Evolutionary conservation across 2,888 invertebrate species (phyloP), one percentile per base, ranked within the genome.

Genomic region (Eremobia ochroleuca): DNA sequence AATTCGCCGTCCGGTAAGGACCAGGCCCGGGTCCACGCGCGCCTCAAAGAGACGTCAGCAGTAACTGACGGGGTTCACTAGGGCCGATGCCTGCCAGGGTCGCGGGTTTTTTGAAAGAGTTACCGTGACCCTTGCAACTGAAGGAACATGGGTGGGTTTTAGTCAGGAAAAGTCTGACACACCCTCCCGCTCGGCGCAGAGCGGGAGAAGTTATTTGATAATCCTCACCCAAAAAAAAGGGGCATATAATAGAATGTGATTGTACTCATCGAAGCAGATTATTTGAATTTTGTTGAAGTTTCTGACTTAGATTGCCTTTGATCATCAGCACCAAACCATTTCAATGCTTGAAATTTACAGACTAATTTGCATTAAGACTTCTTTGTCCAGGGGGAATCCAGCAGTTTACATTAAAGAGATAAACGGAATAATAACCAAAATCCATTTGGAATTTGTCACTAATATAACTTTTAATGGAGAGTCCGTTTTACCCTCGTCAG

Each of bases 391-490:
- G 62, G 85, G 83, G 85, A 85, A 73, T 81, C 61, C 34, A 75
- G 31, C 65, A 72, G 74, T 74, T 76, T 25, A 55, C 13, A 71
- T 58, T 40, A 55, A 55, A 71, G 83, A 83, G 65, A 70, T 70
- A 73, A 65, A 67, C 62, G 71, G 82, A 85, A 86, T 83, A 83
- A 86, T 83, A 90, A 89, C 89, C 87, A 81, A 87, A 91, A 90
- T 87, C 88, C 86, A 86, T 91, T 90, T 85, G 84, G 88, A 90
- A 91, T 92, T 91, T 90, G 90, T 91, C 89, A 89, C 87, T 89
- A 89, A 90, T 92, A 88, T 90, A 92, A 92, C 89, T 92, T 92
- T 91, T 92, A 92, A 92, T 92, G 90, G 90, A 81, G 73, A 83
- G 72, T 75, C 77, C 70, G 59, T 66, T 82, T n/a, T 67, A 92